phyloP scores from a whole-genome alignment of 2,113 vertebrate genomes.

The Phasianus colchicus region DNA sequence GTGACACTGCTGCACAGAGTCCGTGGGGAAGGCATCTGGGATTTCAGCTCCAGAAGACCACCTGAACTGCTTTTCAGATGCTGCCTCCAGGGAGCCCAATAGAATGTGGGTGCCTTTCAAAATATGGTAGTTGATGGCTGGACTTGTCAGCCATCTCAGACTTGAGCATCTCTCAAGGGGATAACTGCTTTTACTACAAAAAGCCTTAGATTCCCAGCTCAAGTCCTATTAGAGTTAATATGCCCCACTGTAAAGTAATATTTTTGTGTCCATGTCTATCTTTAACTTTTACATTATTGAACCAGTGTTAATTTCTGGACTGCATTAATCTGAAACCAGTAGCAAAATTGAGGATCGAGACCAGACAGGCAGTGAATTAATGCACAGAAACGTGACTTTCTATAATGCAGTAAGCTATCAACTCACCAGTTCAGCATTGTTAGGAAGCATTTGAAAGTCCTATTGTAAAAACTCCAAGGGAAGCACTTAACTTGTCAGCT shows the following conservation, averaged over 20 bases:
- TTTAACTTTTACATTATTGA: background rate
- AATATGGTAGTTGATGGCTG: background rate
- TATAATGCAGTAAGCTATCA: rapidly evolving
- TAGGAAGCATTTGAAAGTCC: constrained; percentile 46
- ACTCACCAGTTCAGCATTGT: background rate
- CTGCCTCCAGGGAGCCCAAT: background rate
- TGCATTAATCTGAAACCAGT: background rate
- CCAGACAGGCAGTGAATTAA: background rate
- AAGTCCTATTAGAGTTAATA: background rate
- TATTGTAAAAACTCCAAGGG: constrained; percentile 31
- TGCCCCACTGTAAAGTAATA: background rate
- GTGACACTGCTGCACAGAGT: background rate
- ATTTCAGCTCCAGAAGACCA: background rate
- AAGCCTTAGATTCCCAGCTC: background rate
- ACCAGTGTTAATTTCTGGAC: background rate
- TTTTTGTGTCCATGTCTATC: background rate
- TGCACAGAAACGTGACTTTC: background rate
- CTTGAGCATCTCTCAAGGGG: background rate
- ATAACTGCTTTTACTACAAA: background rate
- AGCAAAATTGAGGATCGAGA: background rate
- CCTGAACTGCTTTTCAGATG: background rate
- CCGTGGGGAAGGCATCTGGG: background rate
- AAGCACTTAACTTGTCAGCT: constrained; percentile 77
- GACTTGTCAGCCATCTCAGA: background rate
- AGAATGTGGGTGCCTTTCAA: background rate